A percentile compares a stretch with the other conserved stretches of the same genome.
phyloP scores from a whole-genome alignment of 2,797 vertebrate species.

The Synanceia verrucosa region DNA sequence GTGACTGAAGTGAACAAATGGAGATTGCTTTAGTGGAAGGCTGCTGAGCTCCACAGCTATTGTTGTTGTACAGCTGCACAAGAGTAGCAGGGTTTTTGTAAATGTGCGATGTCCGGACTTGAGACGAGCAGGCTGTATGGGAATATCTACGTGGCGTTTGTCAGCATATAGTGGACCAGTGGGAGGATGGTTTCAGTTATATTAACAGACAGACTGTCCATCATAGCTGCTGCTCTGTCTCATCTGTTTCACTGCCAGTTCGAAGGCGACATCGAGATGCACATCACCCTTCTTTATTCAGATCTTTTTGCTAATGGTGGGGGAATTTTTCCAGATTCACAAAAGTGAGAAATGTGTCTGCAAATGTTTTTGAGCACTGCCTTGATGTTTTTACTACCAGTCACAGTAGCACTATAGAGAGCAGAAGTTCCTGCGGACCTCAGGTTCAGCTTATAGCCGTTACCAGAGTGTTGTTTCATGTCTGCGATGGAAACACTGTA shows the following conservation, averaged over 20 bases:
- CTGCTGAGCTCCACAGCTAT: conserved; percentile 41
- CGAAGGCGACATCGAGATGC: conserved; percentile 46
- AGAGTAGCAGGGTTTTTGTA: conserved; percentile 27
- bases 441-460: conserved; percentile 59
- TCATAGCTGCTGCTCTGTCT: conserved; percentile 32
- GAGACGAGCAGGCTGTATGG: conserved; percentile 30
- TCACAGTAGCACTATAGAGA: conserved; percentile 31
- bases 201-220: conserved; percentile 42
- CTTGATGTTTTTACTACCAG: conserved; percentile 40
- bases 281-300: conserved; percentile 17
- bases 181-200: conserved; percentile 59
- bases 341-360: conserved; percentile 33
- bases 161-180: conserved; percentile 35
- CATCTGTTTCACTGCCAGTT: conserved; percentile 50
- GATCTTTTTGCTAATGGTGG: conserved; percentile 27
- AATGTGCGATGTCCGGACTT: conserved; percentile 46
- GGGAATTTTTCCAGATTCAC: conserved; percentile 33
- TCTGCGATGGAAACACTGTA: conserved; percentile 32
- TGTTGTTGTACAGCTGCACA: conserved; percentile 38
- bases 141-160: conserved; percentile 32
- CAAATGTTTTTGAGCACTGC: conserved; percentile 42
- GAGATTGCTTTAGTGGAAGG: conserved; percentile 31
- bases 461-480: conserved; percentile 30
- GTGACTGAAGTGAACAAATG: conserved; percentile 53
- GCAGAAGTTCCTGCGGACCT: conserved; percentile 51